Percentiles rank a stretch among this genome's conserved stretches.
phyloP scores from a whole-genome alignment of 1,140 invertebrate genomes.

The Parapsyche elsis region DNA sequence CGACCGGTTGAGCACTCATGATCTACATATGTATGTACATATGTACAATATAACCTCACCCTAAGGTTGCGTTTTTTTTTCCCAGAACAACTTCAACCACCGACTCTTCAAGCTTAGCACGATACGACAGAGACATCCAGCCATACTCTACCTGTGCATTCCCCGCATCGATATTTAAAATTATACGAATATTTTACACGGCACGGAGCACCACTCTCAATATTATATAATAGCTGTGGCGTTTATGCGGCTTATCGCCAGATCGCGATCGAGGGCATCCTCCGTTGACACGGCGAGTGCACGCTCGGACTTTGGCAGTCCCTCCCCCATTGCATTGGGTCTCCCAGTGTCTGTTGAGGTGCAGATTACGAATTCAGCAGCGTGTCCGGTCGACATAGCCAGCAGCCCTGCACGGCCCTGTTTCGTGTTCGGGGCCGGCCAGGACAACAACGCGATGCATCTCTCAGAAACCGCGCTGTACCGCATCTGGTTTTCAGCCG shows the following conservation, averaged over 20 bases:
- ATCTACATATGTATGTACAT: too few relatives aligned
- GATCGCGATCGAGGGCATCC: constrained; percentile 3
- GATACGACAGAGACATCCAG: too few relatives aligned
- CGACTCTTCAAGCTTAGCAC: too few relatives aligned
- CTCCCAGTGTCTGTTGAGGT: not conserved
- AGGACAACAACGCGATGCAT: constrained; percentile 11
- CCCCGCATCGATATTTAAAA: too few relatives aligned
- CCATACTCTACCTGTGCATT: too few relatives aligned
- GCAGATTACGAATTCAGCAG: constrained; percentile 21
- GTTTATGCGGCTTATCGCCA: not conserved
- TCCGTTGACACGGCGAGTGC: constrained; percentile 21
- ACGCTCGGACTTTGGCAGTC: not conserved
- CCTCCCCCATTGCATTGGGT: not conserved
- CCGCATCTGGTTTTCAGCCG: not conserved
- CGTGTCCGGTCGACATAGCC: constrained; percentile 12
- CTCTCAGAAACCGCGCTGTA: not conserved
- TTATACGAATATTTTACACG: too few relatives aligned
- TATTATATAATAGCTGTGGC: not conserved
- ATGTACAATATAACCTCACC: too few relatives aligned
- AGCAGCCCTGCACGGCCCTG: constrained; percentile 30
- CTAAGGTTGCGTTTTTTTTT: too few relatives aligned
- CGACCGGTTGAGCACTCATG: too few relatives aligned
- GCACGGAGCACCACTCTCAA: too few relatives aligned
- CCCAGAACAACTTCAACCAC: too few relatives aligned
- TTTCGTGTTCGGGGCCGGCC: constrained; percentile 1